Evolutionary conservation across 64 coral and sea anemone species (phyloP).

Genomic region (Orbicella faveolata): DNA sequence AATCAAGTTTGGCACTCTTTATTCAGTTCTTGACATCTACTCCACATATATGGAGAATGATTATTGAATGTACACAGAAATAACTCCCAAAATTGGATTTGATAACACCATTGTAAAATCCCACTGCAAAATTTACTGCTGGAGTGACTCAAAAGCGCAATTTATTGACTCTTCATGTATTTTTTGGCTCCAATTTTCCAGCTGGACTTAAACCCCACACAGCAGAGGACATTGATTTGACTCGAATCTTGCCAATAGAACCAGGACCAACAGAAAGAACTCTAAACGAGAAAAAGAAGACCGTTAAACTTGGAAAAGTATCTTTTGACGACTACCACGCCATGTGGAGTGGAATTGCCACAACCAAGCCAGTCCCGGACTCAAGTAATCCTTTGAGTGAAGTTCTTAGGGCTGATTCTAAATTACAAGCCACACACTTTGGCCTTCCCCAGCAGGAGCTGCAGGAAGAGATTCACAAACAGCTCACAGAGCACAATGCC

Average conservation of each 20-base stretch:
- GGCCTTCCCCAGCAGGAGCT: conserved; percentile 72
- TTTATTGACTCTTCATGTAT: not conserved
- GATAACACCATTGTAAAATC: too few species aligned
- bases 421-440: conserved; percentile 86
- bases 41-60: too few species aligned
- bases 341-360: conserved; percentile 96
- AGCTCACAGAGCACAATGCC: conserved; percentile 79
- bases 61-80: too few species aligned
- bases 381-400: conserved; percentile 69
- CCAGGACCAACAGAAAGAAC: conserved; percentile 11
- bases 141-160: not conserved
- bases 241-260: conserved; percentile 19
- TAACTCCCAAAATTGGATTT: too few species aligned
- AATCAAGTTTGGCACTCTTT: too few species aligned
- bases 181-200: not conserved
- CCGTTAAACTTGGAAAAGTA: conserved; percentile 50
- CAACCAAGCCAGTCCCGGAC: conserved; percentile 62
- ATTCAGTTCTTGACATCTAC: too few species aligned
- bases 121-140: too few species aligned
- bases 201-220: conserved; percentile 73
- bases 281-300: conserved; percentile 25
- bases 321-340: conserved; percentile 93
- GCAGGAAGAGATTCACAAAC: conserved; percentile 88
- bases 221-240: conserved; percentile 42
- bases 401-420: conserved; percentile 65